A percentile compares a stretch with the other conserved stretches of the same genome.
Evolutionary conservation across 2,113 vertebrate genomes (phyloP).

Genomic region (Gallinago undulata): DNA sequence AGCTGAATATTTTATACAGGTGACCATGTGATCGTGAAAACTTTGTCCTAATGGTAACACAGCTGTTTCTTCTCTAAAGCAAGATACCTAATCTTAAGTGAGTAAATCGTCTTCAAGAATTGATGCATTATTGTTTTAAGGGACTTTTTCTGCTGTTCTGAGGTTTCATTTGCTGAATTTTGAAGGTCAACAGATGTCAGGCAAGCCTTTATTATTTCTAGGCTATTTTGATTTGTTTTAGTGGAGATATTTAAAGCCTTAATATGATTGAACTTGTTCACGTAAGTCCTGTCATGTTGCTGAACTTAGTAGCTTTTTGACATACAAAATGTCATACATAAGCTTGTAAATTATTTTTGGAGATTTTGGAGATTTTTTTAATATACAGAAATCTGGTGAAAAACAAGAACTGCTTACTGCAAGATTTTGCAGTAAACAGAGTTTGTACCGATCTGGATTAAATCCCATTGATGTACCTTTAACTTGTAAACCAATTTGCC

Average conservation of each 20-base stretch:
- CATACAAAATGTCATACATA: background rate
- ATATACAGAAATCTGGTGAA: background rate
- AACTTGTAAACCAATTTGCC: background rate
- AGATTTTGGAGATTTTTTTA: background rate
- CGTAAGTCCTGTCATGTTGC: background rate
- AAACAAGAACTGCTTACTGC: background rate
- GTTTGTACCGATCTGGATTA: background rate
- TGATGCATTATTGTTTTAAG: background rate
- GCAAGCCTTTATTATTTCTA: background rate
- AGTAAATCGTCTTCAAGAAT: constrained; percentile 38
- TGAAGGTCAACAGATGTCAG: background rate
- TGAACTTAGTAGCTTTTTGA: background rate
- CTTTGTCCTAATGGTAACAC: constrained; percentile 8
- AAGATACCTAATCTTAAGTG: background rate
- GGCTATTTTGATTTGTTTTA: background rate
- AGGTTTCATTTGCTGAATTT: constrained; percentile 7
- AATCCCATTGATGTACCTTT: background rate
- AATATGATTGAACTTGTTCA: background rate
- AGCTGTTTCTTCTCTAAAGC: constrained; percentile 42
- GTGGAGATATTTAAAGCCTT: background rate
- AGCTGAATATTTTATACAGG: constrained; percentile 21
- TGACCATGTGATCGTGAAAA: background rate
- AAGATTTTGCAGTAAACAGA: background rate
- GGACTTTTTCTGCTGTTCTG: background rate
- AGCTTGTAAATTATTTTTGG: background rate